Evolutionary conservation across 2,113 vertebrate genomes (phyloP).

Genomic region (Paraplagusia blochii): DNA sequence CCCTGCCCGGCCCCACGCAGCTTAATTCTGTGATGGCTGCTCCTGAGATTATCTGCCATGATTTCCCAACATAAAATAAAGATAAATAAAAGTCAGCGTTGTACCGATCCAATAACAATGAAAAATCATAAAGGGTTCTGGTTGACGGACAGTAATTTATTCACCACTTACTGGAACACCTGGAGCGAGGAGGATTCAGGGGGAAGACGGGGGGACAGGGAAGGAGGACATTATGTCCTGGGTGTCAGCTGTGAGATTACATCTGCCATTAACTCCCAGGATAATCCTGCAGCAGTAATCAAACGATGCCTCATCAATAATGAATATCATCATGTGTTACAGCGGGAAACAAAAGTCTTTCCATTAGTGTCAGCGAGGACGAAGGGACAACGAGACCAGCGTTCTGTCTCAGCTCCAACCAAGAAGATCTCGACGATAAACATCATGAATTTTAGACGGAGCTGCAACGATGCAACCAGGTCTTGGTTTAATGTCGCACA

Average conservation of each 20-base stretch:
- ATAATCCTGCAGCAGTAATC: constrained; percentile 52
- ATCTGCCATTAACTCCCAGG: constrained; percentile 59
- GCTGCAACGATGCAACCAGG: no score
- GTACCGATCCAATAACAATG: constrained; percentile 64
- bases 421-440: no score
- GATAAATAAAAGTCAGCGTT: constrained; percentile 65
- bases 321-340: constrained; percentile 35
- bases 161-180: constrained; percentile 64
- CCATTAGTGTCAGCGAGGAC: constrained; percentile 20
- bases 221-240: constrained; percentile 56
- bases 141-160: constrained; percentile 64
- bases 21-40: constrained; percentile 58
- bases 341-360: constrained; percentile 37
- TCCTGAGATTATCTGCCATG: constrained; percentile 56
- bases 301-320: constrained; percentile 62
- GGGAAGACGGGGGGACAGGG: constrained; percentile 61
- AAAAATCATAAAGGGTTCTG: constrained; percentile 59
- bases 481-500: no score
- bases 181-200: constrained; percentile 63
- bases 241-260: constrained; percentile 64
- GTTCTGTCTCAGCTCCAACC: no score
- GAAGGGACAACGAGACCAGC: constrained; percentile 3
- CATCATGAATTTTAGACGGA: no score
- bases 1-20: constrained; percentile 44
- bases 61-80: constrained; percentile 60